These are phyloP conservation scores for Octomys mimax DNA, from an alignment of 2,797 vertebrate species.

Conservation along the genomic window DNA sequence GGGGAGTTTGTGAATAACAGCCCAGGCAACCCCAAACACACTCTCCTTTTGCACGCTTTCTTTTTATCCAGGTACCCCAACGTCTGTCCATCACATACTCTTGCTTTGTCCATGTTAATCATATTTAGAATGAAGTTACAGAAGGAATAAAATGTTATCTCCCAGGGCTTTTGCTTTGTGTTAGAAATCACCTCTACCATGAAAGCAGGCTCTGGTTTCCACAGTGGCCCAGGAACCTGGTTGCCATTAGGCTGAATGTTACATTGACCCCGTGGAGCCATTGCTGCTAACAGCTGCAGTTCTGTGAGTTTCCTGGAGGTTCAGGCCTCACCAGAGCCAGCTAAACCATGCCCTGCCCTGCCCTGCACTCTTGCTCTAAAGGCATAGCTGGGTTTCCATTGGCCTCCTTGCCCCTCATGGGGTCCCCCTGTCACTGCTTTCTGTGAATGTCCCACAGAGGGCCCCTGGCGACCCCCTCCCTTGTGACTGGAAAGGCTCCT, in stretches of 20 bases:
- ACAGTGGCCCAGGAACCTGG: background rate
- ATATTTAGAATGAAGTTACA: background rate
- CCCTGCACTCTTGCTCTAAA: background rate
- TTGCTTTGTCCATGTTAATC: background rate
- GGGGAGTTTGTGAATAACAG: background rate
- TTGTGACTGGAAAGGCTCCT: background rate
- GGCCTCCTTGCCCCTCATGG: background rate
- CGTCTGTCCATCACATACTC: accelerated
- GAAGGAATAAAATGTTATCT: background rate
- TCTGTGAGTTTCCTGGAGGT: background rate
- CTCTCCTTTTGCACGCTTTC: background rate
- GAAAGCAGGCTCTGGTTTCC: background rate
- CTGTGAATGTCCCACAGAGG: background rate
- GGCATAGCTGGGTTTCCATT: background rate
- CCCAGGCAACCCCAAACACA: accelerated
- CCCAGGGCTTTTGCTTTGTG: background rate
- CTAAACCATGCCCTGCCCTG: background rate
- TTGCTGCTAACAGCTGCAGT: background rate
- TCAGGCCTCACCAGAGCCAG: background rate
- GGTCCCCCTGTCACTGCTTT: background rate
- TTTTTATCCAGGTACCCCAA: background rate
- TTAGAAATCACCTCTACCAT: background rate
- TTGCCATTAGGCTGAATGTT: background rate
- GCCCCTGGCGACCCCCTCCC: background rate
- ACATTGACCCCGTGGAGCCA: background rate